Conservation (phyloP, 2,113 vertebrate genomes). For the Nothoprocta perdicaria region DNA sequence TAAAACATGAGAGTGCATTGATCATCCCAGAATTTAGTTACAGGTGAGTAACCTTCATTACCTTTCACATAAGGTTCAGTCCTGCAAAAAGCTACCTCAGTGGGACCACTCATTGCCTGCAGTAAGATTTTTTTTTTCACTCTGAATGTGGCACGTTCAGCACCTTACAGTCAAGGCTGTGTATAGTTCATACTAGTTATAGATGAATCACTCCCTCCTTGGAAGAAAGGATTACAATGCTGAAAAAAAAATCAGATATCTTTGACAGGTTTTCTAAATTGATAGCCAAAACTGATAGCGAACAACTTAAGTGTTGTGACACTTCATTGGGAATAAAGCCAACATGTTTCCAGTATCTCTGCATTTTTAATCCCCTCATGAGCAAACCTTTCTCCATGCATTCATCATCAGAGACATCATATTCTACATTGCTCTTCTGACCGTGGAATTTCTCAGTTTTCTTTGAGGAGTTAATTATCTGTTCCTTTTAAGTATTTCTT, state of each 20-base stretch:
- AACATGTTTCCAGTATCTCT: neutral
- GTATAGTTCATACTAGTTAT: neutral
- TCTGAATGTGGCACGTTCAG: neutral
- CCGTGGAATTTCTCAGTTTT: neutral
- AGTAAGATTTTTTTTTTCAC: neutral
- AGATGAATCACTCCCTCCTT: neutral
- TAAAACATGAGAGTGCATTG: neutral
- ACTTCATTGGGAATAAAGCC: neutral
- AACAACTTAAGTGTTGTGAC: neutral
- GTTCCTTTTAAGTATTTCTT: slow-evolving; percentile 14
- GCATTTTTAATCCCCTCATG: slow-evolving; percentile 17
- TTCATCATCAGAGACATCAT: slow-evolving; percentile 28
- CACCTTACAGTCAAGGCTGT: neutral
- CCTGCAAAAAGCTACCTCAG: neutral
- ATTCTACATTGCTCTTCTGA: neutral
- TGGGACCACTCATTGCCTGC: neutral
- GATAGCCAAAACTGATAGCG: neutral
- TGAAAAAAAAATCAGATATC: neutral
- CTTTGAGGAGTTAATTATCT: neutral
- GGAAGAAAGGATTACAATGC: neutral
- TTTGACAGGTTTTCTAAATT: slow-evolving; percentile 4
- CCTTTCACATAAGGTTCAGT: neutral
- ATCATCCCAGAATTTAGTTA: neutral
- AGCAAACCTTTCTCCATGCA: neutral
- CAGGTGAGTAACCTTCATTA: slow-evolving; percentile 36